Evolutionary conservation across 2,113 vertebrate genomes (phyloP).

Genomic region (Lethenteron reissneri): DNA sequence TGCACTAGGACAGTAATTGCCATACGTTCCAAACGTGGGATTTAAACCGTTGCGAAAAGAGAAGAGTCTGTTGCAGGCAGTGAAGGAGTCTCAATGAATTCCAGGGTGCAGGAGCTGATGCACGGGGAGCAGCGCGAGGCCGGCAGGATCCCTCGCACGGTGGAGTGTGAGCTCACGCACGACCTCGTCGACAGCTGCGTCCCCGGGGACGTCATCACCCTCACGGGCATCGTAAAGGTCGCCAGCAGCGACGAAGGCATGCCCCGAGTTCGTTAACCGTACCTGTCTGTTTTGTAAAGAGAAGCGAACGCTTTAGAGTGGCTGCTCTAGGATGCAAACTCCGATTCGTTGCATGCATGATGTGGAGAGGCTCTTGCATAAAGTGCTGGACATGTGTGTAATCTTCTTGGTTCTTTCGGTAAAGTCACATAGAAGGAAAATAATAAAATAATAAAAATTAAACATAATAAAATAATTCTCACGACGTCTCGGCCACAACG

Average conservation of each 20-base stretch:
- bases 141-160: constrained; percentile 72
- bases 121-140: constrained; percentile 66
- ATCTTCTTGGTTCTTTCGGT: too few relatives aligned
- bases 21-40: neutral
- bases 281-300: too few relatives aligned
- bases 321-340: too few relatives aligned
- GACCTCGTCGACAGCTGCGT: constrained; percentile 89
- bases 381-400: neutral
- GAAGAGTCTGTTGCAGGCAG: neutral
- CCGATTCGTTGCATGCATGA: too few relatives aligned
- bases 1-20: too few relatives aligned
- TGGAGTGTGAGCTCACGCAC: constrained; percentile 70
- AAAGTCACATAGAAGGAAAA: too few relatives aligned
- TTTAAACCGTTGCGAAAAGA: neutral
- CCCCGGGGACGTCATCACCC: constrained; percentile 63
- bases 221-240: constrained; percentile 69
- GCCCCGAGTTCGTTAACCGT: neutral
- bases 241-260: constrained; percentile 52
- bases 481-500: too few relatives aligned
- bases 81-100: fast-evolving
- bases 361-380: too few relatives aligned
- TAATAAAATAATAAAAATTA: too few relatives aligned
- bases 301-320: too few relatives aligned
- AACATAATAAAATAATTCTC: too few relatives aligned
- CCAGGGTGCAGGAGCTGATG: constrained; percentile 73